Percentiles rank a stretch among this genome's conserved stretches.
Conservation (phyloP, 2,888 invertebrate genomes). For the Rhopalosiphum nymphaeae region DNA sequence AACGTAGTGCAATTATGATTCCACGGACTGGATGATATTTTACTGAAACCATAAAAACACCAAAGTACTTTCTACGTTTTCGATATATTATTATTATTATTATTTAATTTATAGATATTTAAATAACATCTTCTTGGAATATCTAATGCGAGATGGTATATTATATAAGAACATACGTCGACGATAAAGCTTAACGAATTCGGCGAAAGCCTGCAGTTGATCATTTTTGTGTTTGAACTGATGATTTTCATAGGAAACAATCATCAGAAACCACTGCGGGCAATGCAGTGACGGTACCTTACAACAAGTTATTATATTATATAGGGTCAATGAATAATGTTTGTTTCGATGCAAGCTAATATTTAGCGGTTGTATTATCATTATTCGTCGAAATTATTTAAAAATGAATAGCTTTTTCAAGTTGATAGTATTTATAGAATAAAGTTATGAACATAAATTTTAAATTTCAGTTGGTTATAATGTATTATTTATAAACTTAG, state of each 20-base stretch:
- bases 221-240: not conserved
- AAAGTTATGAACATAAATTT: not conserved
- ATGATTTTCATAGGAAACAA: not conserved
- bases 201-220: not conserved
- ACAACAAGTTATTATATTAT: not conserved
- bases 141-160: not conserved
- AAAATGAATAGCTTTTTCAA: not conserved
- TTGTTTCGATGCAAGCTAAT: not conserved
- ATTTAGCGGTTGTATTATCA: not conserved
- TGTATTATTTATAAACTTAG: not conserved
- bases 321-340: not conserved
- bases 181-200: not conserved
- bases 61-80: not conserved
- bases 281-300: not conserved
- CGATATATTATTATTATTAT: not conserved
- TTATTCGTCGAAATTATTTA: not conserved
- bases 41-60: not conserved
- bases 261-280: not conserved
- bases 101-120: not conserved
- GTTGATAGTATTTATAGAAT: not conserved
- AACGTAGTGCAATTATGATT: not conserved
- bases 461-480: not conserved
- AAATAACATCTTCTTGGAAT: not conserved
- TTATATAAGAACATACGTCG: not conserved
- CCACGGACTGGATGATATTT: not conserved